Evolutionary conservation across 1,140 invertebrate species (phyloP).

Genomic region (Ectropis grisescens): DNA sequence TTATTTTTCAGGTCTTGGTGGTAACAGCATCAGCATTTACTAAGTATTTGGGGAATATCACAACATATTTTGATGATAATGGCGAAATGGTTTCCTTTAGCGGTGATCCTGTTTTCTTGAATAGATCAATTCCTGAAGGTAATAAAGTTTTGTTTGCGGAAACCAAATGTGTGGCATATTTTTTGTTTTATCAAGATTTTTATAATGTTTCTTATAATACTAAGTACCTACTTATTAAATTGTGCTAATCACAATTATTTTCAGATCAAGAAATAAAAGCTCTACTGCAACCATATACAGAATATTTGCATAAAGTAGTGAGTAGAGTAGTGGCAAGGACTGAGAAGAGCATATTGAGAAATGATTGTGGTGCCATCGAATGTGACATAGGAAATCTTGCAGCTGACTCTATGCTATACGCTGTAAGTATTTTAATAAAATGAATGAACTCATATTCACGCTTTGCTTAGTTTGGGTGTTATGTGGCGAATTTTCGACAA

Average conservation of each 20-base stretch:
- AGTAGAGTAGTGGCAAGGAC: slow-evolving; percentile 29
- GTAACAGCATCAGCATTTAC: slow-evolving; percentile 73
- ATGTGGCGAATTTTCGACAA: too few species aligned
- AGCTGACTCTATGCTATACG: slow-evolving; percentile 32
- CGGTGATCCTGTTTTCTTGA: slow-evolving; percentile 79
- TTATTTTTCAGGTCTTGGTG: slow-evolving; percentile 72
- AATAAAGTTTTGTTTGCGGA: too few species aligned
- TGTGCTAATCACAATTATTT: too few species aligned
- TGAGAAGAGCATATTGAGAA: slow-evolving; percentile 17
- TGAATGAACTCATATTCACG: too few species aligned
- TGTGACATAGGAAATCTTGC: slow-evolving; percentile 42
- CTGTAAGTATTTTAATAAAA: too few species aligned
- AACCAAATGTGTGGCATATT: too few species aligned
- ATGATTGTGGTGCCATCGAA: slow-evolving; percentile 26
- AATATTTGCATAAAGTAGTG: slow-evolving; percentile 27
- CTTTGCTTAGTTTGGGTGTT: too few species aligned
- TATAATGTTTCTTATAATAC: too few species aligned
- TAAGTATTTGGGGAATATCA: slow-evolving; percentile 78
- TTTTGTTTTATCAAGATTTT: too few species aligned
- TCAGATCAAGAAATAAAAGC: slow-evolving; percentile 39
- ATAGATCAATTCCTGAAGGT: slow-evolving; percentile 72
- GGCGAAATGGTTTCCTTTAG: slow-evolving; percentile 74
- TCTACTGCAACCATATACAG: slow-evolving; percentile 28
- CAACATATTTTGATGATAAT: slow-evolving; percentile 74
- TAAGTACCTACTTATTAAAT: too few species aligned